Conservation (phyloP, 2,888 invertebrate genomes). For the Danaus chrysippus region DNA sequence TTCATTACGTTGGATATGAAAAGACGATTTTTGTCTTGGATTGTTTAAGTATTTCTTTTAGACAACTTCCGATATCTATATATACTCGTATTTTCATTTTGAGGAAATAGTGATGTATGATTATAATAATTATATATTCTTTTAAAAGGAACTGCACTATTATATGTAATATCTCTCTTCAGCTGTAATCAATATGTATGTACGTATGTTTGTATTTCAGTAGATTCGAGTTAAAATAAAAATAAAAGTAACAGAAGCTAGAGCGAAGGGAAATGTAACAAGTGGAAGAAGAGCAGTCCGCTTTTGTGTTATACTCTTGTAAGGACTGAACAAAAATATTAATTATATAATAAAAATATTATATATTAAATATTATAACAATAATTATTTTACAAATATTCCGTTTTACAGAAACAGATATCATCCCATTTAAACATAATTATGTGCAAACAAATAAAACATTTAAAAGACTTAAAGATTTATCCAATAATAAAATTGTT, state of each 20-base stretch:
- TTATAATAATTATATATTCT: too few relatives aligned
- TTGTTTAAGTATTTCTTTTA: too few relatives aligned
- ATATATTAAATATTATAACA: too few relatives aligned
- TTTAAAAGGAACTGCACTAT: neutral
- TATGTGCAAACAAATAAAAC: constrained; percentile 21
- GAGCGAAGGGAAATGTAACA: constrained; percentile 59
- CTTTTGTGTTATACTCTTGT: constrained; percentile 61
- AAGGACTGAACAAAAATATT: constrained; percentile 37
- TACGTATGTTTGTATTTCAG: constrained; percentile 4
- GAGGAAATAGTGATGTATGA: too few relatives aligned
- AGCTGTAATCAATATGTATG: neutral
- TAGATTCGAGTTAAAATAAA: constrained; percentile 21
- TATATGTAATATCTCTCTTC: neutral
- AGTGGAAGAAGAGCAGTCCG: constrained; percentile 66
- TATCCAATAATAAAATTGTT: constrained; percentile 33
- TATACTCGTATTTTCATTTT: too few relatives aligned
- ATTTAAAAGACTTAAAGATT: constrained; percentile 29
- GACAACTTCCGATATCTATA: too few relatives aligned
- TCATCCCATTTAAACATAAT: constrained; percentile 13
- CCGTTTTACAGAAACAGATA: too few relatives aligned
- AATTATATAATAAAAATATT: neutral
- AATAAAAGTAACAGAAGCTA: constrained; percentile 35
- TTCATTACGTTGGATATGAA: neutral
- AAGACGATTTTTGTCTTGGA: too few relatives aligned
- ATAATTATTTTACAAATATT: too few relatives aligned